Percentiles rank a stretch among this genome's conserved stretches.
Evolutionary conservation across 2,113 vertebrate genomes (phyloP).

Genomic region (Thamnaconus septentrionalis): DNA sequence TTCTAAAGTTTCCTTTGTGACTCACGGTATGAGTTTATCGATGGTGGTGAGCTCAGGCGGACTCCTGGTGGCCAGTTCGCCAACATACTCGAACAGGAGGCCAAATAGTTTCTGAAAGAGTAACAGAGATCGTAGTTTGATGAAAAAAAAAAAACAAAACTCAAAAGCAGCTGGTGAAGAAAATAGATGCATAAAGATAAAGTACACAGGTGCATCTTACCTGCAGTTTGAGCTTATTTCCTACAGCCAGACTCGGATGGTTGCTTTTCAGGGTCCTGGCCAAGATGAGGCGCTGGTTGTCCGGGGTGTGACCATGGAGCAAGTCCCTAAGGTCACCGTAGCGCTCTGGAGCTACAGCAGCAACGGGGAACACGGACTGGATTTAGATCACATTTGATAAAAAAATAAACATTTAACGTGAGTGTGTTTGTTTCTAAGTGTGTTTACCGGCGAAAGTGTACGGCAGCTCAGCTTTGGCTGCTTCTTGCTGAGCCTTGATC

Average conservation of each 20-base stretch:
- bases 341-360: constrained; percentile 81
- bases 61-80: constrained; percentile 78
- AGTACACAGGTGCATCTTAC: constrained; percentile 35
- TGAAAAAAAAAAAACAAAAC: neutral
- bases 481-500: constrained; percentile 56
- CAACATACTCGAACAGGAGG: constrained; percentile 89
- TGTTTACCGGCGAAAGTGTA: constrained; percentile 85
- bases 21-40: constrained; percentile 86
- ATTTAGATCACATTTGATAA: neutral
- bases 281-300: constrained; percentile 86
- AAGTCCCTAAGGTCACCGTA: constrained; percentile 77
- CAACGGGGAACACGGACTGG: neutral
- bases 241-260: constrained; percentile 88
- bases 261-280: constrained; percentile 88
- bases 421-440: neutral
- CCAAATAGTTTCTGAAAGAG: constrained; percentile 85
- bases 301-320: constrained; percentile 75
- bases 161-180: neutral
- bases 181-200: neutral
- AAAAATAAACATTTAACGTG: neutral
- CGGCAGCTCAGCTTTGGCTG: constrained; percentile 82
- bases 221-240: constrained; percentile 91
- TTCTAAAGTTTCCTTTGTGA: constrained; percentile 32
- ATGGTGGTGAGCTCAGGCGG: constrained; percentile 81
- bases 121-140: neutral